These are phyloP conservation scores for Saccostrea echinata DNA, from an alignment of 1,140 invertebrate species.

Conservation along the genomic window DNA sequence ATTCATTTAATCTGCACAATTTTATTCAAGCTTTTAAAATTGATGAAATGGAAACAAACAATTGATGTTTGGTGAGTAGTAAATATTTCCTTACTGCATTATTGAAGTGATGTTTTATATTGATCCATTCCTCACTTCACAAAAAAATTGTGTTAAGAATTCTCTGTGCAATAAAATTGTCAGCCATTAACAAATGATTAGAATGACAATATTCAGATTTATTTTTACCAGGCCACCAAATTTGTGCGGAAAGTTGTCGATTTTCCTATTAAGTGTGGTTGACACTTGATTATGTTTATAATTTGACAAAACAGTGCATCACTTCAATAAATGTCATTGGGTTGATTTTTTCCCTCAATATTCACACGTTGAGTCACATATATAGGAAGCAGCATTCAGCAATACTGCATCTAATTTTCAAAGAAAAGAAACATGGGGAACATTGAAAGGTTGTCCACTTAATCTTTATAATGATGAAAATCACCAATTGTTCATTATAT, in stretches of 20 bases:
- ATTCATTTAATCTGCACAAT: too few species aligned
- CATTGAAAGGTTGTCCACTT: too few species aligned
- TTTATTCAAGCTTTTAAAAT: background rate
- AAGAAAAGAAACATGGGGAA: too few species aligned
- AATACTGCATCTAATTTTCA: too few species aligned
- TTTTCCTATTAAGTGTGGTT: constrained; percentile 16
- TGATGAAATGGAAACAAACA: background rate
- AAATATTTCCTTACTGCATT: background rate
- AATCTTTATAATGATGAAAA: too few species aligned
- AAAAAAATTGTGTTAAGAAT: background rate
- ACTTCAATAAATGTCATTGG: background rate
- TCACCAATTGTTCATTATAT: too few species aligned
- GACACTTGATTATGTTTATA: background rate
- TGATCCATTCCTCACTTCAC: background rate
- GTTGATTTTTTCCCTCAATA: background rate
- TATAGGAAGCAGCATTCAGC: too few species aligned
- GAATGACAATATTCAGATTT: background rate
- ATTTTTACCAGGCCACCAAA: background rate
- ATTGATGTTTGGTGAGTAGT: background rate
- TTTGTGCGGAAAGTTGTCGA: background rate
- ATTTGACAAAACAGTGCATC: background rate
- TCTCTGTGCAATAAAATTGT: background rate
- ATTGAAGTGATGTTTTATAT: background rate
- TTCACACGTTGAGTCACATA: too few species aligned
- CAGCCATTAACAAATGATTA: constrained; percentile 23